Base-by-base conservation (phyloP, 92 coral and sea anemone species). In the Diadumene lineata region DNA sequence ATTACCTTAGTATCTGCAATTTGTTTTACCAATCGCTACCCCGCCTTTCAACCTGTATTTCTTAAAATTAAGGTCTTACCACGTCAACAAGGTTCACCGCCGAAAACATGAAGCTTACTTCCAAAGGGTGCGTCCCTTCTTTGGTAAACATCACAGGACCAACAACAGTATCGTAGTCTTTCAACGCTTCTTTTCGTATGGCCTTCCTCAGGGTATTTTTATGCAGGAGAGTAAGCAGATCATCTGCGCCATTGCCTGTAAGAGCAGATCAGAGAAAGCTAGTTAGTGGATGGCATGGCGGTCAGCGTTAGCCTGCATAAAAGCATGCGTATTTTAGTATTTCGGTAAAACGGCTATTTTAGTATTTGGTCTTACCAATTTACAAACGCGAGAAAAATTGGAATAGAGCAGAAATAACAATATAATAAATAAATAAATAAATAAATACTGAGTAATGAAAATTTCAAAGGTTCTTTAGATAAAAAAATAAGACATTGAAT, bases 61-160 rank as follows among this genome's bases (percentile, higher is more conserved):
- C 24, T 44, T 8, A n/a, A n/a, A 55, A 9, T n/a, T 9, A 55
- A 9, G 61, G 4, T 55, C 78, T 73, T 60, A 73, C 79, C 79
- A 73, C 69, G 58, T 57, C 66, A 23, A 58, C 17, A 10, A 73
- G 79, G 31, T 73, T 31, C 7, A 7, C 7, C 6, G 60, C 50
- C 11, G 24, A 23, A 24, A 73, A 27, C 48, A 18, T 6, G 60
- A 73, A 73, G 17, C n/a, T 9, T 21, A 73, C 53, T 8, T 34
- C 61, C 26, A 73, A 27, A 18, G 34, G 15, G n/a, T 66, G 21
- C 6, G 19, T 53, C 19, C 58, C 58, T 53, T 53, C 58, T 53
- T 53, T 53, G 11, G 24, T 53, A 23, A 53, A 56, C 21, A 16
- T 28, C 0, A 72, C 30, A 11, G 77, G 77, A 1, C 77, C 77